Evolutionary conservation across 2,888 invertebrate genomes (phyloP), one percentile per base, ranked within the genome.

Genomic region (Stegana nigrithorax): DNA sequence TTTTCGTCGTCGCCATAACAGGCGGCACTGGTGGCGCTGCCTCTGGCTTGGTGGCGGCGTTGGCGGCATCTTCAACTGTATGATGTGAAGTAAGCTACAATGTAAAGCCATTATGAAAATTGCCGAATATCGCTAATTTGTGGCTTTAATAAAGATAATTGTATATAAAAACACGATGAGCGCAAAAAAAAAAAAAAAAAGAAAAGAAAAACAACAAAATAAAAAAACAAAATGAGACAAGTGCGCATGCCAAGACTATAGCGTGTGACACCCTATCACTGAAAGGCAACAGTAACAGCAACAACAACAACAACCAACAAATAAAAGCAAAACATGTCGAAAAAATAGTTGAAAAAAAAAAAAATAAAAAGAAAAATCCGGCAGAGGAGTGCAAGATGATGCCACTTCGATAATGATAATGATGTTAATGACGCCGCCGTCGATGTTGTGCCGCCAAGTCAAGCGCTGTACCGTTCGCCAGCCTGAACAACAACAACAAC

Each of bases 131-230:
- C 29, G 36, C 53, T 55, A 55, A 55, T 55, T 55, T 55, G 32
- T 32, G 53, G 53, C 21, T 32, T 55, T 32, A 55, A 32, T 55
- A 55, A 55, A 55, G 12, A 55, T 55, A 55, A 55, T 55, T 55
- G 21, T 32, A 55, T 32, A 36, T 2, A 10, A 29, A 10, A 32
- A 53, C n/a, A 39, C 17, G 2, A 17, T 39, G 14, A 17, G 17
- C 17, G 4, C 29, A 27, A n/a, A 27, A 50, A 50, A 26, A 50
- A 50, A 50, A 26, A 26, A 27, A 27, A 51, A 51, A 4, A n/a
- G 25, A 50, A 50, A 50, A 25, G 8, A 25, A 14, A n/a, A n/a
- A n/a, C 10, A 7, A 7, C 29, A 7, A 29, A 10, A 6, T 36
- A 5, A 5, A 36, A 14, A 36, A 5, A 14, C 36, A 36, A 10